Evolutionary conservation across 2,888 invertebrate genomes (phyloP).

Genomic region (Eupithecia insigniata): DNA sequence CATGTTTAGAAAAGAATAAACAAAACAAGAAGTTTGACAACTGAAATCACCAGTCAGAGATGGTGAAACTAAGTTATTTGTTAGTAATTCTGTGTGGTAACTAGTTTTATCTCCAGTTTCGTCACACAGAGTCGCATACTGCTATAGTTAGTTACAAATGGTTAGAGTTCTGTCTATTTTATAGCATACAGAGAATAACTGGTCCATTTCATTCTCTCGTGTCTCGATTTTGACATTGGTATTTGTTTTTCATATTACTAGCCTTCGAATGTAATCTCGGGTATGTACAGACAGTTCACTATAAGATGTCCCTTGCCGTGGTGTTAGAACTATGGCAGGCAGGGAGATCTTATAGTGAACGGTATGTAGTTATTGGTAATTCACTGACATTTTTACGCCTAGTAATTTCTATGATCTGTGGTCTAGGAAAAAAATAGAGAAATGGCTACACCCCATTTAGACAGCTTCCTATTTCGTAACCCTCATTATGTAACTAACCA

Average conservation of each 20-base stretch:
- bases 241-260: background rate
- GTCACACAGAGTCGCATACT: background rate
- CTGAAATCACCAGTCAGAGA: background rate
- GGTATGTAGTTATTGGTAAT: no score
- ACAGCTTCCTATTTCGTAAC: no score
- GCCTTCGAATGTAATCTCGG: background rate
- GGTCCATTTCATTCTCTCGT: background rate
- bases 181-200: background rate
- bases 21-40: background rate
- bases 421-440: no score
- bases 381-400: no score
- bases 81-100: background rate
- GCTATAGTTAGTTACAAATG: background rate
- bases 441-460: no score
- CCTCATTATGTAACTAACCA: no score
- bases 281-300: no score
- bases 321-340: no score
- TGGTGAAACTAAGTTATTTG: background rate
- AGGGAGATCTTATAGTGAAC: no score
- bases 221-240: no score
- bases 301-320: no score
- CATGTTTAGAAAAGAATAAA: background rate
- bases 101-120: slow-evolving; percentile 3
- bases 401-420: no score
- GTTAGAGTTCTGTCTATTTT: background rate